phyloP scores from a whole-genome alignment of 2,113 vertebrate genomes.

The Panthera uncia region DNA sequence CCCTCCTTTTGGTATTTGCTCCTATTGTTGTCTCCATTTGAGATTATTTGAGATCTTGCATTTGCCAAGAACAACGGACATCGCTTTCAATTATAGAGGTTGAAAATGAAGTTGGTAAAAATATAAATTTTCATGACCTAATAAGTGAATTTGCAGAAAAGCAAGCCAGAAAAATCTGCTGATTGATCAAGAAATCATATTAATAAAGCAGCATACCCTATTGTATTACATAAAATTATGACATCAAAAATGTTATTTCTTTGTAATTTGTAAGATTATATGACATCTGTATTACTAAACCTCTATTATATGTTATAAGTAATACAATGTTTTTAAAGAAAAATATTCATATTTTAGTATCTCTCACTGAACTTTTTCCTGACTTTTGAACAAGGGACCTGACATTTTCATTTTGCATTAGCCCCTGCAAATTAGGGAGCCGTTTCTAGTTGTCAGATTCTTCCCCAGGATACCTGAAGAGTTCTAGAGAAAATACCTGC shows the following conservation, averaged over 20 bases:
- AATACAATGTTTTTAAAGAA: background rate
- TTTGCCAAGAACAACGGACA: background rate
- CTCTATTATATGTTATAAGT: background rate
- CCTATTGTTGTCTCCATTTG: background rate
- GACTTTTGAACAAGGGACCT: background rate
- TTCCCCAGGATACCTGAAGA: background rate
- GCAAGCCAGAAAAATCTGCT: background rate
- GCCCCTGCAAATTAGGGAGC: background rate
- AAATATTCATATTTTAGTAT: background rate
- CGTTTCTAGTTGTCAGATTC: background rate
- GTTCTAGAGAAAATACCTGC: background rate
- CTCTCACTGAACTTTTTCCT: background rate
- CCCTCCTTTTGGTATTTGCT: background rate
- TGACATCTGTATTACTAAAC: background rate
- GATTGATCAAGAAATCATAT: background rate
- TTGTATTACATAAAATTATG: background rate
- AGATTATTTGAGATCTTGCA: background rate
- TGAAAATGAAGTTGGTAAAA: slow-evolving; percentile 22
- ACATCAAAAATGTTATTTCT: background rate
- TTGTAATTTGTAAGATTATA: background rate
- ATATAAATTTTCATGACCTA: background rate
- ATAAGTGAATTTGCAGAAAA: slow-evolving; percentile 21
- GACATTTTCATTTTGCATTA: background rate
- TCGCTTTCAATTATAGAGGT: background rate
- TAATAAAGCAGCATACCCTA: background rate